Evolutionary conservation across 1,140 invertebrate species (phyloP), one percentile per base, ranked within the genome.

Genomic region (Drosophila orena): DNA sequence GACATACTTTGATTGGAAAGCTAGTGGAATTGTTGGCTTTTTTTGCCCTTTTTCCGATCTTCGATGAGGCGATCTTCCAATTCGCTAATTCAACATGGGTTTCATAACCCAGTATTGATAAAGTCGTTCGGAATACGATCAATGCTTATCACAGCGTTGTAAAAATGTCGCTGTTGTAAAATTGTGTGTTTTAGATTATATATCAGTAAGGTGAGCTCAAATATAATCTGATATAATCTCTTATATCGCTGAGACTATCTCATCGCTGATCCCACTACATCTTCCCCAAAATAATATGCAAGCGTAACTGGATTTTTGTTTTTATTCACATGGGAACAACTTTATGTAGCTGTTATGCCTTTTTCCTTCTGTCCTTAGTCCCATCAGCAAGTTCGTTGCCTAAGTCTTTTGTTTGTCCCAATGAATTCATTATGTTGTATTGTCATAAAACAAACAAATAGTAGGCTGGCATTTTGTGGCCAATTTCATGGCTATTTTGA

Each of bases 391-490:
- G 83, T 88, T 88, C 64, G 83, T 83, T 88, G 76, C 83, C 74
- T 79, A 89, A 88, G 77, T 85, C 78, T 81, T 90, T 90, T 85
- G 80, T 85, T 79, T 69, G 59, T 55, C 35, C 40, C 57, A 76
- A 76, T 84, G 77, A 84, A 84, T 84, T 76, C 77, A 72, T 79
- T 84, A 83, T 84, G 66, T 72, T 35, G 0, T 24, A 42, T 34
- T 55, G 47, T 34, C 42, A 69, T 69, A 64, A 37, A 11, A n/a
- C 20, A 43, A 22, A 71, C 40, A 59, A 46, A 77, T 77, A 56
- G 61, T 61, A 46, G 66, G 43, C 42, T 24, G n/a, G 54, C 34
- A 40, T 46, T 69, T 70, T 69, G 56, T 69, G 14, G 27, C 49
- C 64, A 69, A 70, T 69, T 69, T 55, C 35, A 56, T 46, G 42